A percentile compares a stretch with the other conserved stretches of the same genome.
phyloP scores from a whole-genome alignment of 2,113 vertebrate genomes.

The Tor tambroides region DNA sequence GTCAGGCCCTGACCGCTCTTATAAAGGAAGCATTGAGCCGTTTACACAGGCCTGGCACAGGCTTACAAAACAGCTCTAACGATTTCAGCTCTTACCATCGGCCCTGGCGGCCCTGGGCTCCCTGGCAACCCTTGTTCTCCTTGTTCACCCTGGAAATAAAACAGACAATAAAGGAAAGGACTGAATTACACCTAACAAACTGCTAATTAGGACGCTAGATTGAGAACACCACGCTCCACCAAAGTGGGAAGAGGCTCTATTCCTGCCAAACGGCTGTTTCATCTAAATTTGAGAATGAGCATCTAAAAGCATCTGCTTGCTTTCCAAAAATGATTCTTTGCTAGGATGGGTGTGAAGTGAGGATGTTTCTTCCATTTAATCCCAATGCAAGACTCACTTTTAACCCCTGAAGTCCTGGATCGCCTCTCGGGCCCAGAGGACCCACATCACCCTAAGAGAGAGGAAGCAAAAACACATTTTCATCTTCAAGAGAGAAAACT shows the following conservation, averaged over 20 bases:
- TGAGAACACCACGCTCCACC: neutral
- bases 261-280: neutral
- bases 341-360: neutral
- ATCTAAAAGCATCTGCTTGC: neutral
- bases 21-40: too few relatives aligned
- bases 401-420: slow-evolving; percentile 65
- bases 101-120: too few relatives aligned
- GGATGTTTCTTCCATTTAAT: neutral
- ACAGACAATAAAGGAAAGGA: too few relatives aligned
- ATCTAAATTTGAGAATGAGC: neutral
- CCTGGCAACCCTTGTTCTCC: too few relatives aligned
- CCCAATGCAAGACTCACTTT: slow-evolving; percentile 60
- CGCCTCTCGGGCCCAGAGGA: slow-evolving; percentile 66
- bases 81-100: too few relatives aligned
- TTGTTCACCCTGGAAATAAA: too few relatives aligned
- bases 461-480: too few relatives aligned
- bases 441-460: slow-evolving; percentile 68
- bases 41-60: too few relatives aligned
- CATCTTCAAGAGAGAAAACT: too few relatives aligned
- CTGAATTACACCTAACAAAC: too few relatives aligned
- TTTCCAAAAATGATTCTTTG: neutral
- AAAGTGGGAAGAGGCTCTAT: neutral
- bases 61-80: too few relatives aligned
- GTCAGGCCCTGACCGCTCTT: too few relatives aligned
- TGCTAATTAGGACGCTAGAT: neutral